These are phyloP conservation scores for Calypte anna DNA, from an alignment of 2,113 vertebrate genomes.

Conservation along the genomic window DNA sequence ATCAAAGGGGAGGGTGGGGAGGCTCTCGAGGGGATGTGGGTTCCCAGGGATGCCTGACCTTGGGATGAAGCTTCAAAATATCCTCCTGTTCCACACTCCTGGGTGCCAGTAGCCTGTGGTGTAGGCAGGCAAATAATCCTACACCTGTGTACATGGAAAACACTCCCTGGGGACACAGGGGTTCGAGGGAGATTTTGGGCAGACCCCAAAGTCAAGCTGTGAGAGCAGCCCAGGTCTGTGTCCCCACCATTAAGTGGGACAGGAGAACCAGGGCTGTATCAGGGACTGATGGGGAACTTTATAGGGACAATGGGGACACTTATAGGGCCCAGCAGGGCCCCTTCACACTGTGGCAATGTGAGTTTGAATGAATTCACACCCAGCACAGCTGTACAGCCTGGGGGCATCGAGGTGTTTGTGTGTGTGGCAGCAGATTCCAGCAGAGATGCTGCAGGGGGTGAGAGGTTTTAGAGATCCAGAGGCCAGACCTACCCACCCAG, in stretches of 20 bases:
- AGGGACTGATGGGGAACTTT: neutral
- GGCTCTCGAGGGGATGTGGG: neutral
- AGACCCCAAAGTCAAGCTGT: neutral
- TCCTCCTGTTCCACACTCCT: neutral
- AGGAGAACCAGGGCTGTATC: neutral
- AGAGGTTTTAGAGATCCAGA: neutral
- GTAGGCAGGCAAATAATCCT: neutral
- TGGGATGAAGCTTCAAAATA: neutral
- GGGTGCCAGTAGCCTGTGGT: rapidly evolving
- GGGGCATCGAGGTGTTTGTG: neutral
- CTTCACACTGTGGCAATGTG: neutral
- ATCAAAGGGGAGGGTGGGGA: neutral
- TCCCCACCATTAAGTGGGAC: neutral
- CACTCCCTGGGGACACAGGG: rapidly evolving
- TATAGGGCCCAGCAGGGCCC: too few species aligned
- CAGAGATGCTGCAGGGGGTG: neutral
- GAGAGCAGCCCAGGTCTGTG: neutral
- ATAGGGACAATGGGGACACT: neutral
- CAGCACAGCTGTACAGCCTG: rapidly evolving
- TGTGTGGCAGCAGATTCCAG: neutral
- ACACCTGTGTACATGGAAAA: neutral
- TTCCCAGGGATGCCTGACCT: neutral
- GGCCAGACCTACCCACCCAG: neutral
- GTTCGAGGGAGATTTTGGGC: neutral
- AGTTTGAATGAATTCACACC: neutral